Evolutionary conservation across 2,888 invertebrate genomes (phyloP).

Genomic region (Ceratothoa steindachneri): DNA sequence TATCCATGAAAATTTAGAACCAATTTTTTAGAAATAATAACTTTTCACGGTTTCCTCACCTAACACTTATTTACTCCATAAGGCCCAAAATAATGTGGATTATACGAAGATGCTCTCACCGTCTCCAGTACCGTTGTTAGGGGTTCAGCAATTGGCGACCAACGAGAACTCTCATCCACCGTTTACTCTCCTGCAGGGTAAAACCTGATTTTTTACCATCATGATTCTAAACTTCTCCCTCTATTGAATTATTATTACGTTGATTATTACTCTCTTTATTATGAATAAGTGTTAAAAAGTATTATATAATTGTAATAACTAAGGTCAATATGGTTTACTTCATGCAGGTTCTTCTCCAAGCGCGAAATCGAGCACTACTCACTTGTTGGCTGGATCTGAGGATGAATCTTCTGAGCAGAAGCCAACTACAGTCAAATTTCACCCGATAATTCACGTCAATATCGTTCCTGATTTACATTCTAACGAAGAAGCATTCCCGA

Average conservation of each 20-base stretch:
- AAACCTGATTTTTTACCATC: too few species aligned
- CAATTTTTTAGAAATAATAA: neutral
- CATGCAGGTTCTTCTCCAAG: too few species aligned
- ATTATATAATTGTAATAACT: too few species aligned
- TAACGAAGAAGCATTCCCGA: neutral
- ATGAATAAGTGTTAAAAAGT: too few species aligned
- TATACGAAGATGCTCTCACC: neutral
- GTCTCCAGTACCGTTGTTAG: neutral
- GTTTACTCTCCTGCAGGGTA: neutral
- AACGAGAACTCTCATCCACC: neutral
- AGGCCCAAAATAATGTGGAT: neutral
- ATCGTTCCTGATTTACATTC: neutral
- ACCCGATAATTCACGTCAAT: neutral
- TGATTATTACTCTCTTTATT: too few species aligned
- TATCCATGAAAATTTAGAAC: too few species aligned
- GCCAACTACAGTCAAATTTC: neutral
- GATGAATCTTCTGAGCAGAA: neutral
- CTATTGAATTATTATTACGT: too few species aligned
- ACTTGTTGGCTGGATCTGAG: too few species aligned
- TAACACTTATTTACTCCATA: neutral
- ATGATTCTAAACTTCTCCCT: too few species aligned
- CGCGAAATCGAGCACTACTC: too few species aligned
- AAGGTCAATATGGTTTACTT: too few species aligned
- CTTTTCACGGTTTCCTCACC: neutral
- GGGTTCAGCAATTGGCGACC: neutral